Percentiles rank a stretch among this genome's conserved stretches.
These are phyloP conservation scores for Tribolium freemani DNA, from an alignment of 2,888 invertebrate genomes.

Conservation along the genomic window DNA sequence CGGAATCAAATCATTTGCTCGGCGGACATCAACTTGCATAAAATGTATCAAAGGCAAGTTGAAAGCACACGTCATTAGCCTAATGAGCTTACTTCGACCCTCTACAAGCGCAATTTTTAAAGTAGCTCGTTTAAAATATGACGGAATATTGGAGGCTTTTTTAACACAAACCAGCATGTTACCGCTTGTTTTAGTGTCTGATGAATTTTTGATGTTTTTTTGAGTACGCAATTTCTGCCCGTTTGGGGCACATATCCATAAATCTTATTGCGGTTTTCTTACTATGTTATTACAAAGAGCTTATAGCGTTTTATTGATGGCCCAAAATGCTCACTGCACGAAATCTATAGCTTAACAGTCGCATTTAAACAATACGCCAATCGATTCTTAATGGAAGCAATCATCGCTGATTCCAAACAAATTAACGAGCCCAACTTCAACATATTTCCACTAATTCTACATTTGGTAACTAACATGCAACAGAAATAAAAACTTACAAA, in stretches of 20 bases:
- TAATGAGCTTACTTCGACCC: constrained; percentile 62
- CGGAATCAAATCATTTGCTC: constrained; percentile 63
- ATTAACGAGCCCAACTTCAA: constrained; percentile 11
- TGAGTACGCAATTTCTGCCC: constrained; percentile 59
- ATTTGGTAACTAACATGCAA: neutral
- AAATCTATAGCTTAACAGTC: constrained; percentile 40
- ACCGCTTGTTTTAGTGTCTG: constrained; percentile 59
- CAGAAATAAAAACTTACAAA: neutral
- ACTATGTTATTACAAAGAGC: constrained; percentile 38
- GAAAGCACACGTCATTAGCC: constrained; percentile 63
- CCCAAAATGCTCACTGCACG: constrained; percentile 37
- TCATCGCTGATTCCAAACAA: constrained; percentile 28
- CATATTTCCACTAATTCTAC: neutral
- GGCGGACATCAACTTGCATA: constrained; percentile 61
- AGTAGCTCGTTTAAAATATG: constrained; percentile 53
- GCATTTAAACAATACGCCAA: constrained; percentile 36
- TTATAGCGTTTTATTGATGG: constrained; percentile 40
- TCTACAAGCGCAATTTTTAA: constrained; percentile 45
- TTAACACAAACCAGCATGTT: constrained; percentile 51
- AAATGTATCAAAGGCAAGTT: constrained; percentile 61
- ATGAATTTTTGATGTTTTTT: constrained; percentile 66
- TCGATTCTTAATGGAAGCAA: constrained; percentile 39
- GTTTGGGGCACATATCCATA: constrained; percentile 50
- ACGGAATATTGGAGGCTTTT: constrained; percentile 55
- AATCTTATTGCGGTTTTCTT: constrained; percentile 46